Percentiles rank a stretch among this genome's conserved stretches.
Conservation (phyloP, 2,888 invertebrate genomes). For the Melinopterus prodromus region DNA sequence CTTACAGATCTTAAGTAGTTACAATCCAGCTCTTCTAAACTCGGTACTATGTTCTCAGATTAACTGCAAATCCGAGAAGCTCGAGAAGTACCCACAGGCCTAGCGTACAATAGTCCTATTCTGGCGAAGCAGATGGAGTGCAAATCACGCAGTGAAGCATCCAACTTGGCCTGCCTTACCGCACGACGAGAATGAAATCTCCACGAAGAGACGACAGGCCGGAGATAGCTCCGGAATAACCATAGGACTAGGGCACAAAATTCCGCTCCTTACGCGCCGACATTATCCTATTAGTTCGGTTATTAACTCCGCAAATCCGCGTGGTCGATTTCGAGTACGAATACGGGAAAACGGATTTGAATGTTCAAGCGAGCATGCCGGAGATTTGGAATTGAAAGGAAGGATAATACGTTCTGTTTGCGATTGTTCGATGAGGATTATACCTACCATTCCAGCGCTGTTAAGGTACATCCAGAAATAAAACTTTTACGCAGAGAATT, state of each 20-base stretch:
- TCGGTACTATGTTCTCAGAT: too few species aligned
- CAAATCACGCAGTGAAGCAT: slow-evolving; percentile 6
- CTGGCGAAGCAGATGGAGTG: slow-evolving; percentile 7
- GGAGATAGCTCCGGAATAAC: background rate
- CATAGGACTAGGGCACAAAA: background rate
- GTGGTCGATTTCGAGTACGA: background rate
- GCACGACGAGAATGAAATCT: slow-evolving; percentile 15
- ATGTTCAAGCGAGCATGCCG: background rate
- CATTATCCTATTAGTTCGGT: slow-evolving; percentile 23
- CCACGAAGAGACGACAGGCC: background rate
- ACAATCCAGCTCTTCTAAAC: too few species aligned
- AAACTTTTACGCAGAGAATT: too few species aligned
- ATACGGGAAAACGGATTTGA: background rate
- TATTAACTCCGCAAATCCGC: slow-evolving; percentile 21
- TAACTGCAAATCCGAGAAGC: too few species aligned
- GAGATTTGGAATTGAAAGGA: background rate
- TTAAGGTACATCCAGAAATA: background rate
- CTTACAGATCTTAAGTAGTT: too few species aligned
- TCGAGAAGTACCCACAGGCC: background rate
- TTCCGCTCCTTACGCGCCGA: slow-evolving; percentile 6
- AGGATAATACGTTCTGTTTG: background rate
- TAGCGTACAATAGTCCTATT: background rate
- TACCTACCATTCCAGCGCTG: background rate
- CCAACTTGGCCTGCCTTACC: background rate
- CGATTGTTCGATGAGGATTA: background rate